These are phyloP conservation scores for Drosophila ficusphila DNA, from an alignment of 1,140 invertebrate species.

Conservation along the genomic window DNA sequence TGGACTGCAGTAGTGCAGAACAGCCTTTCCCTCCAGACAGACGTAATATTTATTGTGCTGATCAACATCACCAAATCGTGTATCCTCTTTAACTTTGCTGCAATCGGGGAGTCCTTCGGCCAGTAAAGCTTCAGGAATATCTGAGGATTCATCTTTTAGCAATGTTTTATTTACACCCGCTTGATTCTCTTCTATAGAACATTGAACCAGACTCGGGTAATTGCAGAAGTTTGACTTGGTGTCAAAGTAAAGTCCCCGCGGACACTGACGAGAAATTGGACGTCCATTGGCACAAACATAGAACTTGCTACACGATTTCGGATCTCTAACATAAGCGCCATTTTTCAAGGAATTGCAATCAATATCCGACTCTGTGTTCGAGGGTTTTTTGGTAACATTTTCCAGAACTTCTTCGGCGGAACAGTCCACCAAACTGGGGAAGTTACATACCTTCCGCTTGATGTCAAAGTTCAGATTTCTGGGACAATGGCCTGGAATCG, in stretches of 20 bases:
- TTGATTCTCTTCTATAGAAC: conserved; percentile 2
- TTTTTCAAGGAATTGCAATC: conserved; percentile 32
- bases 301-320: conserved; percentile 53
- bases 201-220: conserved; percentile 41
- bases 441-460: conserved; percentile 58
- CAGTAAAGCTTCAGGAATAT: not conserved
- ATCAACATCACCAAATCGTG: conserved; percentile 21
- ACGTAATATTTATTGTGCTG: conserved; percentile 54
- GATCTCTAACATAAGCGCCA: conserved; percentile 40
- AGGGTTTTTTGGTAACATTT: not conserved
- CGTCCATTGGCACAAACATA: conserved; percentile 52
- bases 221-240: conserved; percentile 30
- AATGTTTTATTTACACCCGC: no score
- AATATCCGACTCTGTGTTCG: not conserved
- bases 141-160: no score
- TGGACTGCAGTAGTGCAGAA: conserved; percentile 42
- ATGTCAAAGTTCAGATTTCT: conserved; percentile 49
- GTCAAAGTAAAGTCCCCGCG: conserved; percentile 51
- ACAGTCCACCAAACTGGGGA: conserved; percentile 51
- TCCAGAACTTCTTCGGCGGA: not conserved
- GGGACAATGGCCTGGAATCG: conserved; percentile 40
- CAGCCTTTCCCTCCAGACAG: conserved; percentile 30
- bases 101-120: conserved; percentile 10
- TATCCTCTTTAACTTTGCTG: conserved; percentile 10
- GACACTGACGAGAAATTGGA: conserved; percentile 46